Base-by-base conservation (phyloP, 2,113 vertebrate species). In the Eidolon helvum region DNA sequence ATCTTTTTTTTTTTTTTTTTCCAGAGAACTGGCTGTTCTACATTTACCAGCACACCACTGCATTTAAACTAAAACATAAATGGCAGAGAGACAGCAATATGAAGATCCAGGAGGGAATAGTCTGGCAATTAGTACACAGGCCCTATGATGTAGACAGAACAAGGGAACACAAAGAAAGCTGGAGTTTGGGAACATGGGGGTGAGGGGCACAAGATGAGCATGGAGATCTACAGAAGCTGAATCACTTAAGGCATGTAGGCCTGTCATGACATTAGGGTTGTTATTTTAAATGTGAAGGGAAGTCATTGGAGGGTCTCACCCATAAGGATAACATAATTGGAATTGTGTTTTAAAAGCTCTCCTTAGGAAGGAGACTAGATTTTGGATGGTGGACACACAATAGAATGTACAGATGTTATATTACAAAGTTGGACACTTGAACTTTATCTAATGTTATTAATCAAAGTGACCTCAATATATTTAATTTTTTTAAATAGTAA, bases 311-410 rank as follows among this genome's bases (percentile, higher is more conserved):
- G 6, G 11, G 45, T 84, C 84, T 82, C 79, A 68, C 48, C 38
- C 38, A 71, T 14, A 14, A 72, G 30, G 38, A 59, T 33, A 43
- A 45, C 16, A 33, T 79, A 28, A 53, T 65, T 78, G 53, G 61
- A 94, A 87, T 82, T 57, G 7, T 65, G 61, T 43, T 94, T 96
- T 84, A 0, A 94, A 93, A 74, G 40, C 93, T 50, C 15, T 43
- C 26, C 57, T 59, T 59, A 24, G 4, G 57, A 21, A 55, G 16
- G 18, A 59, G 57, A 59, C 57, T 59, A 28, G 57, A 59, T 24
- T 26, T 26, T 28, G 57, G 24, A 24, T 59, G 57, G 24, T 59
- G 57, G 26, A 24, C 57, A 59, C 57, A 59, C 26, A 61, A 61
- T 61, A 28, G 59, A 61, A 26, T 61, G 28, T 28, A 28, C 59